Conservation (phyloP, 1,140 invertebrate genomes). For the Ericerus pela region DNA sequence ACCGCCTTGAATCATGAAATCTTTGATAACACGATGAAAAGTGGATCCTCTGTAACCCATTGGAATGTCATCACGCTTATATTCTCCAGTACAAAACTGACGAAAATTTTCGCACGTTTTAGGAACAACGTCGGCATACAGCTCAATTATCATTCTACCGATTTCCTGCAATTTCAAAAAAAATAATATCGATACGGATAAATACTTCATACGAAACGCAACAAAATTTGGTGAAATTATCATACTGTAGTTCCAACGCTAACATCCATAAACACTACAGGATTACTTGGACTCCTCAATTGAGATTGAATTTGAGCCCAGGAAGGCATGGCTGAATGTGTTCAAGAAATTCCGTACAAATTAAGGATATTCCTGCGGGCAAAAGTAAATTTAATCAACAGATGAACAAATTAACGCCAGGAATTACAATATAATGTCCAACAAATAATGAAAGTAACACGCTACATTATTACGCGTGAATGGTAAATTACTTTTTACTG, state of each 20-base stretch:
- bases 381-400: too few species aligned
- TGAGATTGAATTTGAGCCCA: slow-evolving; percentile 89
- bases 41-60: slow-evolving; percentile 89
- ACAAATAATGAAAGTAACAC: too few species aligned
- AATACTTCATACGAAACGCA: neutral
- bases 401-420: too few species aligned
- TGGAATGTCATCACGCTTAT: slow-evolving; percentile 78
- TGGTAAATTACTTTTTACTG: too few species aligned
- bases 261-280: slow-evolving; percentile 75
- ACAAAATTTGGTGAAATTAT: slow-evolving; percentile 6
- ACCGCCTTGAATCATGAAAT: slow-evolving; percentile 97
- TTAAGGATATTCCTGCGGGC: too few species aligned
- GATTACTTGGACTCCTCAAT: slow-evolving; percentile 79
- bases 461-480: too few species aligned
- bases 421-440: too few species aligned
- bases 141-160: slow-evolving; percentile 88
- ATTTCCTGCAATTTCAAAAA: slow-evolving; percentile 41
- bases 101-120: slow-evolving; percentile 98
- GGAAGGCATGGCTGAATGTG: too few species aligned
- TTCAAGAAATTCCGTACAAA: too few species aligned
- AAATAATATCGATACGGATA: neutral
- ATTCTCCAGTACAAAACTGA: slow-evolving; percentile 96
- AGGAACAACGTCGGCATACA: slow-evolving; percentile 92
- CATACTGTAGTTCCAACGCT: slow-evolving; percentile 46
- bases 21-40: slow-evolving; percentile 98